Conservation (phyloP, 2,113 vertebrate genomes). For the Notothenia coriiceps region DNA sequence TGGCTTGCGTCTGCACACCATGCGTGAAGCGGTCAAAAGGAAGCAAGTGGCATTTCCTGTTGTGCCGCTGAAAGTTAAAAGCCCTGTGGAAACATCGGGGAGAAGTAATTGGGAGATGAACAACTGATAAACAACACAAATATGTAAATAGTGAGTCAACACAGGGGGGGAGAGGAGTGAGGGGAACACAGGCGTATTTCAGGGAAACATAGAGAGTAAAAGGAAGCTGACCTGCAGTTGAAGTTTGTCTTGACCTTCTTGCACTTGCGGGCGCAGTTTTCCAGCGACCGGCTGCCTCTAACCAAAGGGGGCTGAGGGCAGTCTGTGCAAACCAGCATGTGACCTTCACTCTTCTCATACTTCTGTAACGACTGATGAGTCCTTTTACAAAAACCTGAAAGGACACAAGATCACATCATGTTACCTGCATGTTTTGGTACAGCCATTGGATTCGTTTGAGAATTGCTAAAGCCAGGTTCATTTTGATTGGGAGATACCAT, state of each 20-base stretch:
- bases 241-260: constrained; percentile 77
- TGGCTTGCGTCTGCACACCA: constrained; percentile 89
- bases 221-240: constrained; percentile 76
- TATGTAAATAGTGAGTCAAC: constrained; percentile 60
- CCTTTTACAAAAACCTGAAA: constrained; percentile 67
- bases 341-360: constrained; percentile 81
- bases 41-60: constrained; percentile 91
- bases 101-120: constrained; percentile 57
- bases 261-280: constrained; percentile 81
- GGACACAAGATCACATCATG: neutral
- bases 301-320: constrained; percentile 67
- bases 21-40: constrained; percentile 93
- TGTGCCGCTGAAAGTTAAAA: constrained; percentile 83
- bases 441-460: neutral
- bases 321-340: constrained; percentile 74
- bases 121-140: constrained; percentile 56
- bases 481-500: neutral
- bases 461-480: neutral
- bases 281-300: constrained; percentile 66
- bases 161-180: neutral
- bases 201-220: constrained; percentile 15
- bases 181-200: neutral
- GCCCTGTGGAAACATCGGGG: constrained; percentile 75
- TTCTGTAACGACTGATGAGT: constrained; percentile 74
- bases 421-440: neutral